A percentile compares a stretch with the other conserved stretches of the same genome.
These are phyloP conservation scores for Cuniculus paca DNA, from an alignment of 2,797 vertebrate genomes.

Conservation along the genomic window DNA sequence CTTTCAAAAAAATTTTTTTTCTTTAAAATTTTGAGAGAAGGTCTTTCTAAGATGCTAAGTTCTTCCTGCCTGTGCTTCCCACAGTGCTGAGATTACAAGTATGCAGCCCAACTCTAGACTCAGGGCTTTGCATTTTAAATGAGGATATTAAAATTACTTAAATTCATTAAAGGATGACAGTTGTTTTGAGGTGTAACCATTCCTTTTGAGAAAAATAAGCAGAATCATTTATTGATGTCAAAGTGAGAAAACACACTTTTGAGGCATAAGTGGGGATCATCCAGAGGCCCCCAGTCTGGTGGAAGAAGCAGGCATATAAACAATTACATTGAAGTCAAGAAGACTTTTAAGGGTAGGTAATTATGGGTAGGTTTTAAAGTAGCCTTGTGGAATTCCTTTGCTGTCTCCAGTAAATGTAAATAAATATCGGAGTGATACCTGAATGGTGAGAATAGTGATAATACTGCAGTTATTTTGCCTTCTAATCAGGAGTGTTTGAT, in stretches of 20 bases:
- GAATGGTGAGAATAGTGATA: neutral
- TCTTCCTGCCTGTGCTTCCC: neutral
- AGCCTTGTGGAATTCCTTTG: neutral
- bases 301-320: neutral
- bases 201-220: slow-evolving; percentile 13
- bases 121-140: neutral
- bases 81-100: neutral
- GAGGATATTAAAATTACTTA: neutral
- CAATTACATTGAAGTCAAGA: neutral
- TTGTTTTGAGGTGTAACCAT: neutral
- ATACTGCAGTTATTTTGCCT: neutral
- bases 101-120: neutral
- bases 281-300: neutral
- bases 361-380: neutral
- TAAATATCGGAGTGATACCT: neutral
- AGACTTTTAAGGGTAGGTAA: neutral
- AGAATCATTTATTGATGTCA: neutral
- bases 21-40: neutral
- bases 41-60: neutral
- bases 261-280: neutral
- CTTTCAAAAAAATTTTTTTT: neutral
- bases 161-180: slow-evolving; percentile 9
- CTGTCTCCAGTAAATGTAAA: neutral
- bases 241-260: neutral
- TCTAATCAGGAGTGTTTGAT: neutral